phyloP scores from a whole-genome alignment of 1,140 invertebrate genomes.

The Nixonia krombeini region DNA sequence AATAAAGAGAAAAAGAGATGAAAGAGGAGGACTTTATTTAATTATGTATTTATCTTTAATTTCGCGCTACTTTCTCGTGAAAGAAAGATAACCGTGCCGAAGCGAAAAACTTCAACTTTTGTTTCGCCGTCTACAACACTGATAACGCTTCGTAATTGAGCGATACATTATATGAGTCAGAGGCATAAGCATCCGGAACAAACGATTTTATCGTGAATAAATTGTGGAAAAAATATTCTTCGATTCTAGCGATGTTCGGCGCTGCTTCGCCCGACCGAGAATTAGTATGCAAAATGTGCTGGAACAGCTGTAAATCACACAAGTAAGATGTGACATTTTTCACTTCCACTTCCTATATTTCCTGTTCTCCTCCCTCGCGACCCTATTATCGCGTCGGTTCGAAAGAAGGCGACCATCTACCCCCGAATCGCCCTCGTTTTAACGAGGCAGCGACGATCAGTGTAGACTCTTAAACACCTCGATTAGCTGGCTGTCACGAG shows the following conservation, averaged over 20 bases:
- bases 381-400: slow-evolving; percentile 59
- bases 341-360: slow-evolving; percentile 49
- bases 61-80: slow-evolving; percentile 25
- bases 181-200: too few species aligned
- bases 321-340: slow-evolving; percentile 55
- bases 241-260: too few species aligned
- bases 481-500: slow-evolving; percentile 72
- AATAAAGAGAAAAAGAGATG: slow-evolving; percentile 61
- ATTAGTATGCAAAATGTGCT: slow-evolving; percentile 51
- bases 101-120: too few species aligned
- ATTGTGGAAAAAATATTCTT: too few species aligned
- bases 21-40: slow-evolving; percentile 65
- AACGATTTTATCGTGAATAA: too few species aligned
- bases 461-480: slow-evolving; percentile 73
- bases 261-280: slow-evolving; percentile 15
- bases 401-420: slow-evolving; percentile 56
- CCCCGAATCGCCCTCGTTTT: slow-evolving; percentile 63
- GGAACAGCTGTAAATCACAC: slow-evolving; percentile 51
- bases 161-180: too few species aligned
- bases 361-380: slow-evolving; percentile 48
- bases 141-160: too few species aligned
- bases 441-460: slow-evolving; percentile 70
- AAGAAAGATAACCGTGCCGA: slow-evolving; percentile 37
- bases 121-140: too few species aligned
- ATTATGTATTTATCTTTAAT: slow-evolving; percentile 60